These are phyloP conservation scores for Caerostris darwini DNA, from an alignment of 1,140 invertebrate genomes.

Conservation along the genomic window DNA sequence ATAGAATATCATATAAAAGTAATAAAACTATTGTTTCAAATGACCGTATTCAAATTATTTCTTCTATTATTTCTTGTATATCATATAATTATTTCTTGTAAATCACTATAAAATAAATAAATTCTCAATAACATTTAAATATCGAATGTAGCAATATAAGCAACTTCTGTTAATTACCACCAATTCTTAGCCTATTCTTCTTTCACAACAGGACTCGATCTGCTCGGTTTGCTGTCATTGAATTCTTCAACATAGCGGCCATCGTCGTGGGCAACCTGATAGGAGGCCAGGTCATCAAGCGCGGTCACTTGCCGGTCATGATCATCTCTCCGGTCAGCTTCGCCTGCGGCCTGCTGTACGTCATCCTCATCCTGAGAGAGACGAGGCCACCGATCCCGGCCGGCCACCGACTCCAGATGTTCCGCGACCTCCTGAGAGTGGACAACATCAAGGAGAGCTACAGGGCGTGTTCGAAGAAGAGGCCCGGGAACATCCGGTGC, in stretches of 20 bases:
- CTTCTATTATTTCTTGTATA: too few relatives aligned
- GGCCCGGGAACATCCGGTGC: constrained; percentile 27
- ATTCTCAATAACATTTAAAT: too few relatives aligned
- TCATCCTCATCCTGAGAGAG: constrained; percentile 51
- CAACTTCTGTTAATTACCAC: background rate
- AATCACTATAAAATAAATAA: too few relatives aligned
- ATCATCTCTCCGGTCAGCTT: background rate
- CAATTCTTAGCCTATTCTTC: constrained; percentile 71
- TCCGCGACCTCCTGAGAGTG: constrained; percentile 30
- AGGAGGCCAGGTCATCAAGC: constrained; percentile 54
- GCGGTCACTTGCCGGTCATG: background rate
- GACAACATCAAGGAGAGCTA: constrained; percentile 71
- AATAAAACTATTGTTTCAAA: too few relatives aligned
- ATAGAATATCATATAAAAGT: too few relatives aligned
- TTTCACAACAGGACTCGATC: constrained; percentile 26
- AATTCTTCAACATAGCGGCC: constrained; percentile 24
- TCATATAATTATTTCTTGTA: too few relatives aligned
- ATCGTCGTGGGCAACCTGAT: constrained; percentile 20
- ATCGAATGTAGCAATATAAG: too few relatives aligned
- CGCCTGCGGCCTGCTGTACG: background rate
- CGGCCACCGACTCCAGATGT: background rate
- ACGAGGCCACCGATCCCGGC: constrained; percentile 6
- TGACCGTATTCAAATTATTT: too few relatives aligned
- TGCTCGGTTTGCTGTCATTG: constrained; percentile 45
- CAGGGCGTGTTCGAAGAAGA: constrained; percentile 38